Percentiles rank a stretch among this genome's conserved stretches.
These are phyloP conservation scores for Rhynchotus rufescens DNA, from an alignment of 2,797 vertebrate genomes.

Conservation along the genomic window DNA sequence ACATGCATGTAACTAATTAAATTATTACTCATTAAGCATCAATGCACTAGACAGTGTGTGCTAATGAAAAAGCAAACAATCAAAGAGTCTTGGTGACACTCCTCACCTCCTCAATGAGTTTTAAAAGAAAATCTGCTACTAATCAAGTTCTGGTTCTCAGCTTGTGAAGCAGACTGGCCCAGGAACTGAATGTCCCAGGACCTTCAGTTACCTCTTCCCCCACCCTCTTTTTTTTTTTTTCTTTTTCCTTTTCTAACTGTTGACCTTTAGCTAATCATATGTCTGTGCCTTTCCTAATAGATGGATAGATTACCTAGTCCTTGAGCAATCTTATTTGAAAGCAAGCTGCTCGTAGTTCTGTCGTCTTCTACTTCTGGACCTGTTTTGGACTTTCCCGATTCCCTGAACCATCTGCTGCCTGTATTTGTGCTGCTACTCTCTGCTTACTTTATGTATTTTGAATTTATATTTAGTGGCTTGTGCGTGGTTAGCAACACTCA, in stretches of 20 bases:
- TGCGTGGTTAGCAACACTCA: not conserved
- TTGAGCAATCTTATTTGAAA: not conserved
- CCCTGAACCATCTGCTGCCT: not conserved
- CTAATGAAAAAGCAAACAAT: not conserved
- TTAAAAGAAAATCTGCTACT: not conserved
- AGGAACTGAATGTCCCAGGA: not conserved
- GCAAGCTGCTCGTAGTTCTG: not conserved
- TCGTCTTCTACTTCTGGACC: not conserved
- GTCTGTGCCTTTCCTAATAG: not conserved
- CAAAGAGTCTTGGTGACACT: not conserved
- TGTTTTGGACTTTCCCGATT: not conserved
- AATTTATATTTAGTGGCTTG: not conserved
- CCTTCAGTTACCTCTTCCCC: not conserved
- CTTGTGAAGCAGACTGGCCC: not conserved
- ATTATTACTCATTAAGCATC: not conserved
- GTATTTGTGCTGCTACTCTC: not conserved
- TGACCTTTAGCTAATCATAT: conserved; percentile 32
- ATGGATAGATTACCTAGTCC: not conserved
- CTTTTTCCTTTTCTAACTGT: conserved; percentile 20
- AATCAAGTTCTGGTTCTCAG: not conserved
- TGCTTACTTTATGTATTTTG: not conserved
- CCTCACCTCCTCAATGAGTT: not conserved
- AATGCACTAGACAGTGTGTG: not conserved
- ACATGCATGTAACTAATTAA: not conserved
- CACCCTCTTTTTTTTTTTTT: not conserved